Percentiles rank a stretch among this genome's conserved stretches.
These are phyloP conservation scores for Catharus fuscescens DNA, from an alignment of 2,113 vertebrate species.

Conservation along the genomic window DNA sequence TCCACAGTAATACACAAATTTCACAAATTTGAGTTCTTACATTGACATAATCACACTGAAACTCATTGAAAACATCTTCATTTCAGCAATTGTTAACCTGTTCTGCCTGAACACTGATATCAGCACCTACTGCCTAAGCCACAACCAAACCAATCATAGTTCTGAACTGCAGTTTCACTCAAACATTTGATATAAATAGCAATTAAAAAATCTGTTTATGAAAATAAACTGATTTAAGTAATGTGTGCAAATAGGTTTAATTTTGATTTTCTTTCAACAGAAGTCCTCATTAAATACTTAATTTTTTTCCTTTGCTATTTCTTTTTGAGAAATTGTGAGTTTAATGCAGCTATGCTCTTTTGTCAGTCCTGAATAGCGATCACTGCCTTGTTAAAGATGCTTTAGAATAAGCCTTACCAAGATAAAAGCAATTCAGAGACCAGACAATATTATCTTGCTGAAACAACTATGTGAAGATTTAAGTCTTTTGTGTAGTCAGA, in stretches of 20 bases:
- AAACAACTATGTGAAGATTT: slow-evolving; percentile 1
- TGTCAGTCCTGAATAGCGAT: background rate
- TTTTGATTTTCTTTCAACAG: background rate
- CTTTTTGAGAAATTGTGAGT: background rate
- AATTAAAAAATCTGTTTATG: background rate
- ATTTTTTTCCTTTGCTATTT: background rate
- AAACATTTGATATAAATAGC: background rate
- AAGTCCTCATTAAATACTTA: background rate
- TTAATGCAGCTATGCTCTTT: background rate
- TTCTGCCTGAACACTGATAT: background rate
- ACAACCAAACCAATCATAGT: background rate
- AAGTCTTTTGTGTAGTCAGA: background rate
- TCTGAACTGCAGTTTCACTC: background rate
- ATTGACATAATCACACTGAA: background rate
- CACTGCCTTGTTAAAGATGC: background rate
- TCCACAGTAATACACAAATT: background rate
- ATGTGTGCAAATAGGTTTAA: background rate
- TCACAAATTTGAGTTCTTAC: background rate
- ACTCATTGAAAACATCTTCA: background rate
- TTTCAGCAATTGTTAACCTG: background rate
- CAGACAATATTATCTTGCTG: background rate
- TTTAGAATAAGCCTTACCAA: background rate
- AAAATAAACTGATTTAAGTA: background rate
- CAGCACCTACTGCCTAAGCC: background rate
- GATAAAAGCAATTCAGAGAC: background rate